Conservation (phyloP, 2,113 vertebrate genomes). For the Phaethon lepturus region DNA sequence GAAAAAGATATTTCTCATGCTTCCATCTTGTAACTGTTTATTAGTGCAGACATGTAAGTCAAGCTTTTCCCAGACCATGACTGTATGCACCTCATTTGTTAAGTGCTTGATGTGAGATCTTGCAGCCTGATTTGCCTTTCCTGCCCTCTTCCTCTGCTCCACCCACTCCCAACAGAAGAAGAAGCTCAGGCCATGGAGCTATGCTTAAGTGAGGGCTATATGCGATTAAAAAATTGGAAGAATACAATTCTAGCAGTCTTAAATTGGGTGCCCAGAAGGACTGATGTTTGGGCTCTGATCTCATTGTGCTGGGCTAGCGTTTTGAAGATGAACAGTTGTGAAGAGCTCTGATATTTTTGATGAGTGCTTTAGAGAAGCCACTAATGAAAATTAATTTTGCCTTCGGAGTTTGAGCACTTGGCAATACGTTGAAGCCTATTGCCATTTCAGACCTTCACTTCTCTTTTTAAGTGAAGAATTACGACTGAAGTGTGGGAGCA, state of each 20-base stretch:
- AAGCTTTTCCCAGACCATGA: not conserved
- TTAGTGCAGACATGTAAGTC: not conserved
- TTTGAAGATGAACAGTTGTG: not conserved
- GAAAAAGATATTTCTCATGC: not conserved
- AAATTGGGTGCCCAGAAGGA: not conserved
- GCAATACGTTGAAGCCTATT: not conserved
- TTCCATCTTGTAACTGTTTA: not conserved
- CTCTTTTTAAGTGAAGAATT: not conserved
- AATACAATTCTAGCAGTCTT: not conserved
- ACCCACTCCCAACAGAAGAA: not conserved
- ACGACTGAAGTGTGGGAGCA: not conserved
- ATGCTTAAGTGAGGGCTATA: not conserved
- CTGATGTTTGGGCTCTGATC: not conserved
- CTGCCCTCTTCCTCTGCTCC: not conserved
- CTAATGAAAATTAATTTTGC: not conserved
- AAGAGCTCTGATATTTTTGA: not conserved
- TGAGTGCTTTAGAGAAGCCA: not conserved
- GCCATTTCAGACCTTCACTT: not conserved
- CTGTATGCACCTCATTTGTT: not conserved
- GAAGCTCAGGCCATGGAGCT: rapidly evolving
- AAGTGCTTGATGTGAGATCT: not conserved
- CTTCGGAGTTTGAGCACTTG: not conserved
- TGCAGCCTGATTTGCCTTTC: not conserved
- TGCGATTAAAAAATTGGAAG: not conserved
- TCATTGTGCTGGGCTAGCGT: not conserved